phyloP scores from a whole-genome alignment of 2,888 invertebrate species.

The Monoplex corrugatus region DNA sequence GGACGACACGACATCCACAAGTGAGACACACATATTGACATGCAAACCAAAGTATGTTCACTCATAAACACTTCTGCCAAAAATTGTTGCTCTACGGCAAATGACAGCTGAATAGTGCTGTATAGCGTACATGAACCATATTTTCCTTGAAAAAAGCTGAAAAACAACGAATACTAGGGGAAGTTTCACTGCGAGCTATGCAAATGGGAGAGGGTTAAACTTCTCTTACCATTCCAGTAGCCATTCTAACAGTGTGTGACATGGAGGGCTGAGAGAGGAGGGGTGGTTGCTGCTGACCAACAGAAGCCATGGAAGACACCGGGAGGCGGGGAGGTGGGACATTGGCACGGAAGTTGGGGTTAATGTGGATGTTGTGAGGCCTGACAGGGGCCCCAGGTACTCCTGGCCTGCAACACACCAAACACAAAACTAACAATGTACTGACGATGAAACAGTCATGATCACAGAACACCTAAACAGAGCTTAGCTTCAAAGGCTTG shows the following conservation, averaged over 20 bases:
- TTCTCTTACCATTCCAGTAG: not conserved
- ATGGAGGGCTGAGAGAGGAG: conserved; percentile 16
- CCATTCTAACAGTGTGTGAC: not conserved
- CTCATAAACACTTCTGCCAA: too few relatives aligned
- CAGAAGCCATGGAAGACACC: not conserved
- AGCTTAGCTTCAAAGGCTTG: not conserved
- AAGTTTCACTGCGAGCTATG: too few relatives aligned
- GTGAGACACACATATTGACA: too few relatives aligned
- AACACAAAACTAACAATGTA: too few relatives aligned
- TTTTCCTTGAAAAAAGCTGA: too few relatives aligned
- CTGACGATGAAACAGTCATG: not conserved
- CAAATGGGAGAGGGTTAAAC: too few relatives aligned
- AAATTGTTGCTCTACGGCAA: too few relatives aligned
- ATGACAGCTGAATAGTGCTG: too few relatives aligned
- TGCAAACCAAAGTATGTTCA: too few relatives aligned
- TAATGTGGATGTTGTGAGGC: conserved; percentile 48
- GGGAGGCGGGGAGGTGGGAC: not conserved
- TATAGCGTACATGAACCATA: too few relatives aligned
- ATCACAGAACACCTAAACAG: not conserved
- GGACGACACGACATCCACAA: too few relatives aligned
- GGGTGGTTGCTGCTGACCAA: conserved; percentile 23
- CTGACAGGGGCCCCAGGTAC: not conserved
- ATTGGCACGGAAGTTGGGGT: conserved; percentile 45
- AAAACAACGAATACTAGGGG: too few relatives aligned
- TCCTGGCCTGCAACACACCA: not conserved